phyloP scores from a whole-genome alignment of 2,888 invertebrate species.

The Notodonta dromedarius region DNA sequence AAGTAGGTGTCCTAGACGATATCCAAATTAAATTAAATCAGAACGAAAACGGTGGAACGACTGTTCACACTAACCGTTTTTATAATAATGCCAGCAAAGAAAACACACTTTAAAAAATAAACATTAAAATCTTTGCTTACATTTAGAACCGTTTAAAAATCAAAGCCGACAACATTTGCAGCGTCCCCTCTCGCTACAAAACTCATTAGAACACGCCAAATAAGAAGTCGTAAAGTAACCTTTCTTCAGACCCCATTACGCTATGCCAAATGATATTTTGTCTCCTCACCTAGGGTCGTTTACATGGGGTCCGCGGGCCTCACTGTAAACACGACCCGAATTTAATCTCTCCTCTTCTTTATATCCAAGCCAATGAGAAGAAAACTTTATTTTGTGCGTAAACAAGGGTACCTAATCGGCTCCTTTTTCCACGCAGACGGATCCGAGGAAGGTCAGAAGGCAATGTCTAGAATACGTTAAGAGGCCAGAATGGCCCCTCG shows the following conservation, averaged over 20 bases:
- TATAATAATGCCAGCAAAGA: neutral
- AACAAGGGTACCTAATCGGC: slow-evolving; percentile 71
- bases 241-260: slow-evolving; percentile 74
- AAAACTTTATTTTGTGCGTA: slow-evolving; percentile 80
- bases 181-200: slow-evolving; percentile 66
- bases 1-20: no score
- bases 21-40: no score
- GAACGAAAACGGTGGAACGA: neutral
- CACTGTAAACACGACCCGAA: slow-evolving; percentile 72
- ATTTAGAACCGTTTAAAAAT: slow-evolving; percentile 58
- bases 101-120: slow-evolving; percentile 21
- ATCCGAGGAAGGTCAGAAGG: slow-evolving; percentile 64
- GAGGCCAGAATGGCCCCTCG: slow-evolving; percentile 36
- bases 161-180: slow-evolving; percentile 57
- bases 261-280: slow-evolving; percentile 81
- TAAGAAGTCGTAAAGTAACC: slow-evolving; percentile 79
- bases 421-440: slow-evolving; percentile 66
- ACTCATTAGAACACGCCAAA: slow-evolving; percentile 79
- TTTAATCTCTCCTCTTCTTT: slow-evolving; percentile 78
- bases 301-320: slow-evolving; percentile 66
- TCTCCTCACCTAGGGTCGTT: slow-evolving; percentile 70
- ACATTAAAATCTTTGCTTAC: slow-evolving; percentile 32
- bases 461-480: slow-evolving; percentile 71
- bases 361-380: slow-evolving; percentile 73
- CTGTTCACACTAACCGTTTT: neutral